Evolutionary conservation across 2,113 vertebrate species (phyloP), one percentile per base, ranked within the genome.

Genomic region (Redunca redunca): DNA sequence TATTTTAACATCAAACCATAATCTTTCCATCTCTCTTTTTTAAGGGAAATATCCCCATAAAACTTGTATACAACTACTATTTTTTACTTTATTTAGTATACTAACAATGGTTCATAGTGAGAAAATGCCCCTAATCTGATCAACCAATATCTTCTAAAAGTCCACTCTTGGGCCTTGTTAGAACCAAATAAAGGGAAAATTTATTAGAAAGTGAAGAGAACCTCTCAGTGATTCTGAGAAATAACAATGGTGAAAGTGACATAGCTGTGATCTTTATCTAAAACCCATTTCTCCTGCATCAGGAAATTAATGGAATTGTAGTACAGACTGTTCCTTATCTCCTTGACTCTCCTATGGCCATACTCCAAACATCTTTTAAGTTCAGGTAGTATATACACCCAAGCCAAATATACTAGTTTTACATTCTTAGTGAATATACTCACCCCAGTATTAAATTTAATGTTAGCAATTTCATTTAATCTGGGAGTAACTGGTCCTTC

Each of bases 371-470:
- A 53, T 89, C 62, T 88, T 94, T 93, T 53, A 88, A n/a, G n/a
- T 91, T 91, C 57, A 96, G 50, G 81, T n/a, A 84, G 28, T 91
- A 58, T 58, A 21, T 78, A 71, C 23, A 57, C 52, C 9, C 36
- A 89, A 92, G 43, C 3, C 50, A 94, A 94, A 92, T 36, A 57
- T 64, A 82, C 5, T 25, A 71, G 33, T 46, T 28, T 97, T 84
- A 82, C 7, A 52, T 95, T 91, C 21, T 83, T 83, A 78, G 28
- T 40, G 55, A 86, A 77, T 86, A 62, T 36, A 14, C 99, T 99
- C 96, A 99, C 99, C 98, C 99, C 99, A 0, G 99, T 99, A 98
- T 99, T 99, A 91, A 99, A 99, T 98, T 99, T 99, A 98, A 99
- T 99, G 97, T 99, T 99, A 98, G 99, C 98, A 96, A 99, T 55